Percentiles rank a stretch among this genome's conserved stretches.
Conservation (phyloP, 2,888 invertebrate species). For the Rhagium mordax region DNA sequence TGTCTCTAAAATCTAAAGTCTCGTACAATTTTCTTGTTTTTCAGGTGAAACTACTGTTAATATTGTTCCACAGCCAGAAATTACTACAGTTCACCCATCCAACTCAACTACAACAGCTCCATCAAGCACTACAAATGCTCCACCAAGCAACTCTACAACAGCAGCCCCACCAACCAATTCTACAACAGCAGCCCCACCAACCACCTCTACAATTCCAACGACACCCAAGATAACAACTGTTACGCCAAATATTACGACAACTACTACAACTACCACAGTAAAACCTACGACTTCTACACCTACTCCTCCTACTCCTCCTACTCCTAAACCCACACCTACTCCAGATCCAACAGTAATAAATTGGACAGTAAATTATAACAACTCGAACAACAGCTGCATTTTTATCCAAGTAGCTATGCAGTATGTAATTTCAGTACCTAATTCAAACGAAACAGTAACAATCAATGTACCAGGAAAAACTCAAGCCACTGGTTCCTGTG, state of each 20-base stretch:
- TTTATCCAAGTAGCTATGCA: conserved; percentile 78
- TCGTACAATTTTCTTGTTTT: background rate
- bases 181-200: conserved; percentile 52
- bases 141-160: conserved; percentile 13
- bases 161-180: conserved; percentile 41
- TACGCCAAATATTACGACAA: conserved; percentile 57
- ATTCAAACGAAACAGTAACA: conserved; percentile 55
- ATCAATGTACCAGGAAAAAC: conserved; percentile 70
- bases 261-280: conserved; percentile 49
- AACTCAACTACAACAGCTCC: too few species aligned
- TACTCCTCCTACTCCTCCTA: conserved; percentile 64
- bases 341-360: conserved; percentile 68
- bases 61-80: background rate
- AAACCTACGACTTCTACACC: conserved; percentile 65
- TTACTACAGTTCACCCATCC: too few species aligned
- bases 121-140: too few species aligned
- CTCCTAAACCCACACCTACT: conserved; percentile 61
- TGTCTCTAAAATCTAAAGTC: too few species aligned
- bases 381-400: conserved; percentile 73
- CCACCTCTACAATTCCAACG: conserved; percentile 61
- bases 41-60: background rate
- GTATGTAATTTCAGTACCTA: conserved; percentile 73
- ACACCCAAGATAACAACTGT: conserved; percentile 55
- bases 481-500: conserved; percentile 68
- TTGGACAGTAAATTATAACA: conserved; percentile 70